Evolutionary conservation across 2,888 invertebrate genomes (phyloP).

Genomic region (Eristalis tenax): DNA sequence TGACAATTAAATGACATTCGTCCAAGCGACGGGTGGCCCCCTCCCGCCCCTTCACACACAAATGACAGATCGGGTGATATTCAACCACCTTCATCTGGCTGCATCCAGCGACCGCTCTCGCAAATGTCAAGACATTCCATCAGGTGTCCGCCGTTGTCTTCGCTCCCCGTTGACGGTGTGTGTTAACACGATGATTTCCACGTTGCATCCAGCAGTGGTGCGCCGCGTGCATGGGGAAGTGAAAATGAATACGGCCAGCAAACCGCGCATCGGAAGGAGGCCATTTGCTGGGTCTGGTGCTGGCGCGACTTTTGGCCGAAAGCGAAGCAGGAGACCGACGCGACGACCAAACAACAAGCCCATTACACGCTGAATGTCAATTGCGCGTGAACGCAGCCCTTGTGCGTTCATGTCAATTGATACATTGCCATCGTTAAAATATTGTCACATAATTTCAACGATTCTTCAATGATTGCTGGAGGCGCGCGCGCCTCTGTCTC

Average conservation of each 20-base stretch:
- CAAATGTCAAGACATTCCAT: conserved; percentile 51
- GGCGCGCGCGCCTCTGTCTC: not conserved
- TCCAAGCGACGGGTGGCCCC: not conserved
- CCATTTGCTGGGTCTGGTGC: conserved; percentile 41
- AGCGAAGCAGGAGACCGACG: not conserved
- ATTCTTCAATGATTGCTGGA: conserved; percentile 53
- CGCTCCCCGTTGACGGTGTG: not conserved
- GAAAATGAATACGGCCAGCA: conserved; percentile 22
- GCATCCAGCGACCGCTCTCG: not conserved
- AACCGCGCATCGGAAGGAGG: conserved; percentile 4
- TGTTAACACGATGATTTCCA: conserved; percentile 39
- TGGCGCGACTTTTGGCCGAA: conserved; percentile 68
- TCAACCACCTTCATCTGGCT: not conserved
- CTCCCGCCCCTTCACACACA: not conserved
- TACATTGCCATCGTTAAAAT: conserved; percentile 74
- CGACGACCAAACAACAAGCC: conserved; percentile 16
- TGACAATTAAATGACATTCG: conserved; percentile 53
- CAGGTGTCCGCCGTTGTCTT: conserved; percentile 41
- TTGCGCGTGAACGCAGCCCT: conserved; percentile 46
- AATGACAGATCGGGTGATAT: no score
- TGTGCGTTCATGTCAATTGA: conserved; percentile 60
- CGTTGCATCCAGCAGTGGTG: conserved; percentile 45
- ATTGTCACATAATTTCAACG: conserved; percentile 74
- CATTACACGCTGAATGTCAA: conserved; percentile 57
- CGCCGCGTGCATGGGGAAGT: conserved; percentile 41